Conservation (phyloP, 2,797 vertebrate species). For the Artibeus jamaicensis region DNA sequence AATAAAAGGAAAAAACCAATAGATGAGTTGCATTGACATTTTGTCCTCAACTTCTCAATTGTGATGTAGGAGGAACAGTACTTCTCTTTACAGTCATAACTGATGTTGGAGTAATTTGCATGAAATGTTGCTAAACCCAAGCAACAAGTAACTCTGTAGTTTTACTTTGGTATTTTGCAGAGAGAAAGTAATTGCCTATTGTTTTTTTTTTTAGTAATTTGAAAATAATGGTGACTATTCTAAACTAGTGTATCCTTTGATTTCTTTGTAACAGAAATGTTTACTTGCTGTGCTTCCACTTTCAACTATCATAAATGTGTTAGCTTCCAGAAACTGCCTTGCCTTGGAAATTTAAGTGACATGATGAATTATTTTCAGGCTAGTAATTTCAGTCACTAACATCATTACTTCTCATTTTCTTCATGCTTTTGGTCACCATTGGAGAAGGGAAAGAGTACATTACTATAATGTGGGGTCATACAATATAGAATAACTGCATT, state of each 20-base stretch:
- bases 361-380: conserved; percentile 40
- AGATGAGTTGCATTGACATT: not conserved
- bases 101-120: not conserved
- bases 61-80: not conserved
- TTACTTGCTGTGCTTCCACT: not conserved
- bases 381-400: conserved; percentile 59
- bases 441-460: not conserved
- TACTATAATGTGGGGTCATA: conserved; percentile 54
- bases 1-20: not conserved
- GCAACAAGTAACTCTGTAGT: not conserved
- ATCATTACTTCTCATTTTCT: conserved; percentile 62
- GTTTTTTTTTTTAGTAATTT: conserved; percentile 41
- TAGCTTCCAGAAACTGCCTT: conserved; percentile 40
- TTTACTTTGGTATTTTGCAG: not conserved
- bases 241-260: not conserved
- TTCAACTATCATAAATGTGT: not conserved
- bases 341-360: conserved; percentile 27
- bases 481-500: conserved; percentile 53
- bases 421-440: conserved; percentile 32
- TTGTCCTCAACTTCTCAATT: not conserved
- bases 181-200: not conserved
- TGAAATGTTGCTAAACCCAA: not conserved
- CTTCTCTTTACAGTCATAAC: not conserved
- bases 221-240: not conserved
- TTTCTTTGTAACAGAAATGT: not conserved